Percentiles rank a stretch among this genome's conserved stretches.
Conservation (phyloP, 1,140 invertebrate genomes). For the Polypedilum pembai region DNA sequence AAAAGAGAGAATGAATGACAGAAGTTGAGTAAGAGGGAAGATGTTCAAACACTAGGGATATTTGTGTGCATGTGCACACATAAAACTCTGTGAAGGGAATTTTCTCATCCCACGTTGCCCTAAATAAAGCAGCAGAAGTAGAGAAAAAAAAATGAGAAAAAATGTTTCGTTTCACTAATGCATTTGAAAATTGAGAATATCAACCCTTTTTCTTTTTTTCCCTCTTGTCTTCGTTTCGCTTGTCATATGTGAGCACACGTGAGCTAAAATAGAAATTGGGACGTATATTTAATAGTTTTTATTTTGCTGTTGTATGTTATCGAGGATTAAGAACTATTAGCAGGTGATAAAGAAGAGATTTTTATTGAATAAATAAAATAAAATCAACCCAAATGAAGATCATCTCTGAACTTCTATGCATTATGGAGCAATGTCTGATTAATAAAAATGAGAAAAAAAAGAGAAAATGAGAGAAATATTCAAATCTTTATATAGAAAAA, state of each 20-base stretch:
- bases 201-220: background rate
- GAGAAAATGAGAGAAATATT: background rate
- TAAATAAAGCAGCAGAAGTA: background rate
- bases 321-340: background rate
- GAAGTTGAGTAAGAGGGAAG: no score
- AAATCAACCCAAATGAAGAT: no score
- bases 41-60: no score
- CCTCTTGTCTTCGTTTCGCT: background rate
- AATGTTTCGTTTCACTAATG: conserved; percentile 1
- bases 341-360: background rate
- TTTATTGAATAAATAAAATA: no score
- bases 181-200: background rate
- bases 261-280: background rate
- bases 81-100: no score
- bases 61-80: no score
- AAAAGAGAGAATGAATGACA: no score
- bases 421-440: background rate
- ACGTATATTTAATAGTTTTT: conserved; percentile 14
- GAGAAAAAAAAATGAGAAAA: background rate
- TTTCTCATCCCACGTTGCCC: background rate
- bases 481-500: background rate
- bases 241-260: background rate
- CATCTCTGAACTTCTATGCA: no score
- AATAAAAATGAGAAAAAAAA: background rate
- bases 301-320: background rate